Conservation (phyloP, 2,113 vertebrate species). For the Neodontobutis hainanensis region DNA sequence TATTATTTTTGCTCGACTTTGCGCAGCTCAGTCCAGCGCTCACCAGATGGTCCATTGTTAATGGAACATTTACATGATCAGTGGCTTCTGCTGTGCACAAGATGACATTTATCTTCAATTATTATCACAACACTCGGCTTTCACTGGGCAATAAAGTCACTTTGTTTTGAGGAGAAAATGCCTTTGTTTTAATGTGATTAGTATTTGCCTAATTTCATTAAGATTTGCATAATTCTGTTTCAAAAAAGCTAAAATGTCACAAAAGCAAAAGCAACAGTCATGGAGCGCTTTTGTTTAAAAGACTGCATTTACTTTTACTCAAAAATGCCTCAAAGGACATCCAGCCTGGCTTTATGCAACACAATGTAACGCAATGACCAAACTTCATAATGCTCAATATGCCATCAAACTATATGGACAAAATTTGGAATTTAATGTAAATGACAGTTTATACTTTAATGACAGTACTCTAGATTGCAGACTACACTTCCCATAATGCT, state of each 20-base stretch:
- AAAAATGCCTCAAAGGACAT: too few relatives aligned
- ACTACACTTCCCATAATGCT: too few relatives aligned
- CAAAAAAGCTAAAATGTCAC: background rate
- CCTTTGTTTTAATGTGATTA: constrained; percentile 2
- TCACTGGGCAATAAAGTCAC: constrained; percentile 31
- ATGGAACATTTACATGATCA: constrained; percentile 29
- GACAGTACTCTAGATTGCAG: too few relatives aligned
- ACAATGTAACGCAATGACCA: too few relatives aligned
- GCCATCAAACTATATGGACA: too few relatives aligned
- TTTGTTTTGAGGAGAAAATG: constrained; percentile 2
- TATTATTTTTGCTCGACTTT: constrained; percentile 14
- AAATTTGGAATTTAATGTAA: too few relatives aligned
- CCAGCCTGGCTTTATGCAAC: too few relatives aligned
- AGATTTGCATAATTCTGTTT: constrained; percentile 12
- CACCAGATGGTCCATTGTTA: constrained; percentile 40
- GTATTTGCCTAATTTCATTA: background rate
- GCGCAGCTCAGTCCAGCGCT: constrained; percentile 14
- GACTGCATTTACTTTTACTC: too few relatives aligned
- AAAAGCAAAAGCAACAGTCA: background rate
- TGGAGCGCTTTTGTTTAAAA: too few relatives aligned
- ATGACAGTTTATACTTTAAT: too few relatives aligned
- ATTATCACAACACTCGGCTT: constrained; percentile 28
- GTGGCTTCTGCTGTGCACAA: constrained; percentile 23
- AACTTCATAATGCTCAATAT: too few relatives aligned
- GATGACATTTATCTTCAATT: constrained; percentile 30